Evolutionary conservation across 2,113 vertebrate genomes (phyloP), one percentile per base, ranked within the genome.

Genomic region (Chrysemys picta): DNA sequence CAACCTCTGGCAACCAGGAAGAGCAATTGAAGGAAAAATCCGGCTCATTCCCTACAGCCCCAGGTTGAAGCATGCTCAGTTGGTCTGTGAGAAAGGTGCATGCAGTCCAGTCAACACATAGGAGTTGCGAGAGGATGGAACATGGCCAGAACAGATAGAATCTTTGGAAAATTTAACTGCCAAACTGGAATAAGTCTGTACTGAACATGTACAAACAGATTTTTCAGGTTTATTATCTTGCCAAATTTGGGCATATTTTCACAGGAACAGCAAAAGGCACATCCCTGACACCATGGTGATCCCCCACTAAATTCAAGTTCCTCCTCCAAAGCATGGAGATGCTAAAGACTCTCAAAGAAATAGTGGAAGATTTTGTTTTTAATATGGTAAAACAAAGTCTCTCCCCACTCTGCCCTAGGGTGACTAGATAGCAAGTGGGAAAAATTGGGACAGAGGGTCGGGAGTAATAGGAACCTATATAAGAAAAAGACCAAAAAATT

Each of bases 121-220:
- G 88, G 52, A 6, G 19, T 86, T 0, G 0, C 47, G 53, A 0
- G 2, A 1, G 0, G 53, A 45, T 35, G 0, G 0, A 1, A 10
- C 47, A 57, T 92, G 0, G 0, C 11, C 90, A 86, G 90, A 78
- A 35, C 1, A 2, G 83, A 85, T 79, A 47, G 24, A 79, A 49
- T 65, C 87, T 78, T 38, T 0, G n/a, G 81, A 75, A 94, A 93
- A 88, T 3, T 10, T 0, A 88, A 49, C 87, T 85, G 35, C 83
- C 89, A 84, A 78, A 81, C 90, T 22, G 8, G 5, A 85, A 81
- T 53, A 24, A 29, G 85, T 84, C 62, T 57, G 56, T 88, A 91
- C 25, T 0, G 6, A 84, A 84, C 90, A 85, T 2, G 1, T 42
- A 21, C 83, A 93, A 91, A 90, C 45, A 4, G 79, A 91, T 81